Conservation (phyloP, 2,888 invertebrate genomes). For the Yponomeuta evonymella region DNA sequence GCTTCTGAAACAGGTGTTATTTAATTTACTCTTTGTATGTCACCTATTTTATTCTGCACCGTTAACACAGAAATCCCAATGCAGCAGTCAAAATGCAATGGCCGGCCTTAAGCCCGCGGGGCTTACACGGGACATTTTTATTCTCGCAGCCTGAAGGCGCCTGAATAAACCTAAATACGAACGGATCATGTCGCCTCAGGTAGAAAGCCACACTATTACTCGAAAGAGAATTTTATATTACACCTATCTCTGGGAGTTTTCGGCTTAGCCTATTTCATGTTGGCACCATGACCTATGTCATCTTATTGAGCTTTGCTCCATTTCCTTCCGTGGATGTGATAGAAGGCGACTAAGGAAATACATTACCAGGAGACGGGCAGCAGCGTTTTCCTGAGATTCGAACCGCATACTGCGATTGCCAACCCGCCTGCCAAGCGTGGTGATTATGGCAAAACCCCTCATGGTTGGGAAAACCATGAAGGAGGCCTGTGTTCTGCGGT, state of each 20-base stretch:
- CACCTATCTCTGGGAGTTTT: neutral
- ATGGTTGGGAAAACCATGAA: too few species aligned
- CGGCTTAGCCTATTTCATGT: neutral
- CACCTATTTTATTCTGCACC: constrained; percentile 31
- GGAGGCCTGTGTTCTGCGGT: too few species aligned
- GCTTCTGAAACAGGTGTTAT: too few species aligned
- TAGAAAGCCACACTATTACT: constrained; percentile 2
- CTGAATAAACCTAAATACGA: constrained; percentile 30
- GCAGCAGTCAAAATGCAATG: constrained; percentile 42
- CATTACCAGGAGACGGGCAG: too few species aligned
- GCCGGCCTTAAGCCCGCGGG: constrained; percentile 29
- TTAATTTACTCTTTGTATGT: neutral
- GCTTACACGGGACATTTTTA: constrained; percentile 28
- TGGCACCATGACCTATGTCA: neutral
- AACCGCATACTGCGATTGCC: too few species aligned
- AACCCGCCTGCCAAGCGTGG: too few species aligned
- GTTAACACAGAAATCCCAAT: constrained; percentile 37
- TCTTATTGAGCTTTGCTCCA: neutral
- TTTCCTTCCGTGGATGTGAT: too few species aligned
- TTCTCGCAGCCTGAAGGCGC: constrained; percentile 29
- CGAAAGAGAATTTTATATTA: neutral
- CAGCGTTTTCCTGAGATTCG: too few species aligned
- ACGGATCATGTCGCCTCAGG: constrained; percentile 12
- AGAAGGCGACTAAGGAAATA: too few species aligned
- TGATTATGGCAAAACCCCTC: too few species aligned